A percentile compares a stretch with the other conserved stretches of the same genome.
Evolutionary conservation across 2,888 invertebrate species (phyloP).

Genomic region (Epirrita christyi): DNA sequence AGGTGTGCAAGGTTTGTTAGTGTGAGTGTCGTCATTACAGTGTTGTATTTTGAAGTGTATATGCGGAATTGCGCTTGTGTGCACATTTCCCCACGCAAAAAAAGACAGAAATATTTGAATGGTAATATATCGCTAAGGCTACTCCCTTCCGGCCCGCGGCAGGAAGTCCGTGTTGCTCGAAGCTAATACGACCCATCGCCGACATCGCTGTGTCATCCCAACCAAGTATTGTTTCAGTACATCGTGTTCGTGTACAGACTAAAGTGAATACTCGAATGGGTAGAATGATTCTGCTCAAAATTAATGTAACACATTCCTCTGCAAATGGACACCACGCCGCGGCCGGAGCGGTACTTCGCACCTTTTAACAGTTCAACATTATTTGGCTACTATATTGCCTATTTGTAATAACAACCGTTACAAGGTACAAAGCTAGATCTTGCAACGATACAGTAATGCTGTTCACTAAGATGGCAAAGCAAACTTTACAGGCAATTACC

Average conservation of each 20-base stretch:
- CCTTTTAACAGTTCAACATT: constrained; percentile 45
- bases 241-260: background rate
- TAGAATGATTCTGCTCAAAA: constrained; percentile 5
- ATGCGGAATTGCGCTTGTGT: too few relatives aligned
- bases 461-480: constrained; percentile 44
- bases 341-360: constrained; percentile 41
- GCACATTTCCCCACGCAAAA: too few relatives aligned
- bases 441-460: constrained; percentile 39
- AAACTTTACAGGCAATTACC: constrained; percentile 37
- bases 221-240: constrained; percentile 1
- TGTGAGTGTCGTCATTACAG: too few relatives aligned
- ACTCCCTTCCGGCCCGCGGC: too few relatives aligned
- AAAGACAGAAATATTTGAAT: too few relatives aligned
- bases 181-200: constrained; percentile 11
- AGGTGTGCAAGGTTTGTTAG: too few relatives aligned
- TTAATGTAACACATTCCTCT: constrained; percentile 36
- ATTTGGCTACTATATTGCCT: constrained; percentile 25
- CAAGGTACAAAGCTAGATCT: constrained; percentile 47
- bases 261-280: background rate
- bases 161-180: too few relatives aligned
- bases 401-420: constrained; percentile 41
- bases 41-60: too few relatives aligned
- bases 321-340: constrained; percentile 38
- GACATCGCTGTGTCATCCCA: constrained; percentile 10
- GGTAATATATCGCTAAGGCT: too few relatives aligned